Conservation (phyloP, 2,888 invertebrate genomes). For the Notodonta ziczac region DNA sequence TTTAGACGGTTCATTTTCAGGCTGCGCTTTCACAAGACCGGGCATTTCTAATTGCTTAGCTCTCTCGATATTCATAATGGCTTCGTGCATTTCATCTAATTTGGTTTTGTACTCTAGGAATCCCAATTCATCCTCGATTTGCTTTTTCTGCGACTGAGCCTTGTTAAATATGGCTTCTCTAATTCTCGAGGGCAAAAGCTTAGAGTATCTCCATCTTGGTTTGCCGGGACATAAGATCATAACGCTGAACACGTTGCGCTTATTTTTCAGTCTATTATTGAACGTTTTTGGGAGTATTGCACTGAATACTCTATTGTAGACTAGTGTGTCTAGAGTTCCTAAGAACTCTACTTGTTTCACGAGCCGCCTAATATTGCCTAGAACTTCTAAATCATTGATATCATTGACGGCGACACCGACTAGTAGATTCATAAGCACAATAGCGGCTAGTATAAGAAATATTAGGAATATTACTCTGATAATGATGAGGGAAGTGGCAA, state of each 20-base stretch:
- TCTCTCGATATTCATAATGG: conserved; percentile 52
- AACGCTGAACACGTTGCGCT: conserved; percentile 61
- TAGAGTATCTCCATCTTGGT: conserved; percentile 58
- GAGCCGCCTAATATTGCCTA: conserved; percentile 82
- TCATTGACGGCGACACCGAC: conserved; percentile 86
- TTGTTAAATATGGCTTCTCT: conserved; percentile 71
- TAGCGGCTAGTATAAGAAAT: conserved; percentile 82
- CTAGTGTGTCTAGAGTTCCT: conserved; percentile 77
- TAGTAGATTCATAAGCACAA: conserved; percentile 85
- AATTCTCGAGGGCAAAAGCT: conserved; percentile 64
- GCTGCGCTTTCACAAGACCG: conserved; percentile 20
- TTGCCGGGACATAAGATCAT: conserved; percentile 72
- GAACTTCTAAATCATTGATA: conserved; percentile 81
- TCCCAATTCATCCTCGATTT: conserved; percentile 63
- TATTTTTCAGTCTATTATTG: conserved; percentile 63
- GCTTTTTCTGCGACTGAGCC: conserved; percentile 69
- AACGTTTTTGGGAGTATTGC: conserved; percentile 63
- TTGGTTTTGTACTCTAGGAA: conserved; percentile 59
- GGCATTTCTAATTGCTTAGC: conserved; percentile 16
- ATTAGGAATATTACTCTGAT: conserved; percentile 79
- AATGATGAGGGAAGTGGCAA: conserved; percentile 69
- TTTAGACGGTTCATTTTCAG: conserved; percentile 21
- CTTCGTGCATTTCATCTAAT: conserved; percentile 68
- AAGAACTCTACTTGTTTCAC: conserved; percentile 84
- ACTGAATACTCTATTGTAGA: conserved; percentile 72